Base-by-base conservation (phyloP, 35 echinoderm and acorn worm species). In the Amphiura filiformis region DNA sequence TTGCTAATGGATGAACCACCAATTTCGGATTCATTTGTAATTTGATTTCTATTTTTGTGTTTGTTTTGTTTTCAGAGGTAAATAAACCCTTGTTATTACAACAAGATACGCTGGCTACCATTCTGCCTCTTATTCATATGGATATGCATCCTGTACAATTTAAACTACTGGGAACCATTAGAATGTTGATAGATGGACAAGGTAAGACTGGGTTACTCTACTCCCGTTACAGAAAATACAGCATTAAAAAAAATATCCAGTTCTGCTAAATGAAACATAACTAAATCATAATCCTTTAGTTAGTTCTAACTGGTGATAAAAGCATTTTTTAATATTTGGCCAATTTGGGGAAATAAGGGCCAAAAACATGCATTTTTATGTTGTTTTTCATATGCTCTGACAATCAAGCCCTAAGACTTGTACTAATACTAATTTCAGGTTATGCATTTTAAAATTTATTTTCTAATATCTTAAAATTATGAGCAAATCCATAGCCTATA, bases 101-200 rank as follows among this genome's bases (percentile, higher is more conserved):
- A 41, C 78, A 89, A 37, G 92, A 89, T 26, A 90, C 87, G 32
- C 34, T 98, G 23, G 89, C 89, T 32, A 88, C 81, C 26, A 94
- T 98, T 30, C 76, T 93, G 31, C 92, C 92, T n/a, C 65, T 98
- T 0, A 79, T 98, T 0, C 80, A 90, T n/a, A 86, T 91, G 41
- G 96, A 98, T 32, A 98, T 94, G 93, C 89, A 90, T 28, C 91
- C 91, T 35, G 92, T 98, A 35, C 92, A 94, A 44, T 98, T 98
- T 77, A 98, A 98, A 80, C 89, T 98, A 28, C 86, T 98, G 22
- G 96, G 92, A 49, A 98, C 96, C 9, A 76, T 87, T 39, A 91
- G 96, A 38, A 94, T 98, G 93, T 84, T 98, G 13, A 90, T 94
- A 26, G 96, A 98, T 84, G 90, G 96, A 78, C 86, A 91, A 86